Evolutionary conservation across 2,797 vertebrate species (phyloP).

Genomic region (Enteromius trimaculatus): DNA sequence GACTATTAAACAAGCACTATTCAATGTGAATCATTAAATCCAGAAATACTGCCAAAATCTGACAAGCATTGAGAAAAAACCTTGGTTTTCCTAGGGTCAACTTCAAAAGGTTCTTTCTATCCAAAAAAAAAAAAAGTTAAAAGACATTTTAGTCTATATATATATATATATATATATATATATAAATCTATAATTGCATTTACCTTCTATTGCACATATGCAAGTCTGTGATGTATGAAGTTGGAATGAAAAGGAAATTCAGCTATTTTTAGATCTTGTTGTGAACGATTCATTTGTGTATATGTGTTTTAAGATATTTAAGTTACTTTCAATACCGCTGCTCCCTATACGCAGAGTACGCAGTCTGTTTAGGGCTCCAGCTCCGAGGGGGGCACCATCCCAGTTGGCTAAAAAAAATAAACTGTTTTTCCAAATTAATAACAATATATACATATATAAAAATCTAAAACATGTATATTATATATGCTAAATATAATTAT

Average conservation of each 20-base stretch:
- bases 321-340: not conserved
- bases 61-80: not conserved
- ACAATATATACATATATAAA: no score
- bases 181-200: not conserved
- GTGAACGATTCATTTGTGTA: not conserved
- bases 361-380: no score
- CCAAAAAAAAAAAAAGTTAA: no score
- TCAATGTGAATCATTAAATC: conserved; percentile 26
- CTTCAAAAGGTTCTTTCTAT: not conserved
- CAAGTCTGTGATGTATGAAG: no score
- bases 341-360: no score
- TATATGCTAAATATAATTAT: no score
- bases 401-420: no score
- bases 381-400: no score
- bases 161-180: no score
- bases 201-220: not conserved
- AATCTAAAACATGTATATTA: no score
- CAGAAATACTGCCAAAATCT: not conserved
- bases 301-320: not conserved
- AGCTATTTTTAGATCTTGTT: not conserved
- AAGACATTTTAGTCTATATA: not conserved
- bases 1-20: conserved; percentile 10
- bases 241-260: no score
- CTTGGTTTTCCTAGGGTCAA: conserved; percentile 2
- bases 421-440: no score